Evolutionary conservation across 1,140 invertebrate genomes (phyloP).

Genomic region (Zaprionus inermis): DNA sequence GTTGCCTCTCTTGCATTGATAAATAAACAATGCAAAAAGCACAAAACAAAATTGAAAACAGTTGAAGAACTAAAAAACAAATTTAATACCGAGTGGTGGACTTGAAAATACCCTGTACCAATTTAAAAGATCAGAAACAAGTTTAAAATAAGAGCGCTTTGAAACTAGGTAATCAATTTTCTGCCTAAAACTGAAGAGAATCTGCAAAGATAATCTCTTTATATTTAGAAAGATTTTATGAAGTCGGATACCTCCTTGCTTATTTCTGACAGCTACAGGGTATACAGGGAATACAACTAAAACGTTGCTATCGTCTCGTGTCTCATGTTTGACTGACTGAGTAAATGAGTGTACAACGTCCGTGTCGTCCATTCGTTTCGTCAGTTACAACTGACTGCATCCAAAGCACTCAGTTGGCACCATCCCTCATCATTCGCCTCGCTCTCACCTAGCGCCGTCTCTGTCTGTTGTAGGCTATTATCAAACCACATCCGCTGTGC

Average conservation of each 20-base stretch:
- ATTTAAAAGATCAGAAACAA: too few species aligned
- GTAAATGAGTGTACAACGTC: slow-evolving; percentile 60
- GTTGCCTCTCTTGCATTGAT: slow-evolving; percentile 62
- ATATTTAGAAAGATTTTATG: background rate
- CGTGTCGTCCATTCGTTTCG: slow-evolving; percentile 36
- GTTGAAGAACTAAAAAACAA: slow-evolving; percentile 32
- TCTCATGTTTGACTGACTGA: slow-evolving; percentile 72
- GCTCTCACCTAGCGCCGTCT: slow-evolving; percentile 15
- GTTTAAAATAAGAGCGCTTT: too few species aligned
- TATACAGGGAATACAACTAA: slow-evolving; percentile 16
- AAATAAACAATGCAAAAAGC: slow-evolving; percentile 57
- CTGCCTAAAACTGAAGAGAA: background rate
- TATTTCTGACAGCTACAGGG: background rate
- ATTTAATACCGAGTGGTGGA: slow-evolving; percentile 32
- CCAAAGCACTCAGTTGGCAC: slow-evolving; percentile 49
- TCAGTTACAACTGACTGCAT: slow-evolving; percentile 79
- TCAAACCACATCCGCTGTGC: slow-evolving; percentile 76
- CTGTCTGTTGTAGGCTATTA: slow-evolving; percentile 52
- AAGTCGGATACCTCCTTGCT: background rate
- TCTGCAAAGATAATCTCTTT: background rate
- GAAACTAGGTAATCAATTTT: too few species aligned
- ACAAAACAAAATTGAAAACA: slow-evolving; percentile 39
- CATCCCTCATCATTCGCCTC: background rate
- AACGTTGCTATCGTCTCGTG: slow-evolving; percentile 34
- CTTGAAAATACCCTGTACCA: background rate